Evolutionary conservation across 2,797 vertebrate species (phyloP), one percentile per base, ranked within the genome.

Genomic region (Remorina albescens): DNA sequence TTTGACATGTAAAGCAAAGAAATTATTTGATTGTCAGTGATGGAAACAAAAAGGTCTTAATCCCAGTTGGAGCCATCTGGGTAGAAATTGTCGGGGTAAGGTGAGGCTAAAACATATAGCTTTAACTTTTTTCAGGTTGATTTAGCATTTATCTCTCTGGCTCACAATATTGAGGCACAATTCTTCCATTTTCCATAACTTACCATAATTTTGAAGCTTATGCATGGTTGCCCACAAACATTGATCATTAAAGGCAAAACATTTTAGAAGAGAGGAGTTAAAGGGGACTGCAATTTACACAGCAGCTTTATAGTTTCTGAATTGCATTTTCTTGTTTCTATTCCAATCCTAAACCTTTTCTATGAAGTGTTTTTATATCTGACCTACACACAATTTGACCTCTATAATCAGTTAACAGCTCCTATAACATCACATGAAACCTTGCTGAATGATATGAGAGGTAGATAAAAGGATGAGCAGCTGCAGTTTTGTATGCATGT

Each of bases 401-500:
- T 75, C 58, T 73, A 69, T 72, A 74, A 83, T 85, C 62, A 81
- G 75, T 83, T 51, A 82, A 83, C 77, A 85, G 82, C 77, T 78
- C 82, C 71, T 75, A 59, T 56, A 63, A 78, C n/a, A 8, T 71
- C 44, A 4, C 64, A 69, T 51, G 77, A 85, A 89, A 74, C 74
- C 81, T 89, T 57, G 76, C 88, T 78, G 85, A 85, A 79, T 83
- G 84, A 85, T 86, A 89, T 77, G 88, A 92, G 92, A 92, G 91
- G 85, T 88, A 90, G 90, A 91, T 89, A 79, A 87, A 87, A 74
- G 58, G 81, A 91, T 74, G 88, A 87, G 86, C 86, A 91, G 87
- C 89, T 90, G 89, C 82, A 82, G 76, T 84, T 84, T 79, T 85
- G 78, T 83, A 87, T 86, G 88, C 88, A 88, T 49, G 75, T 88